A percentile compares a stretch with the other conserved stretches of the same genome.
Conservation (phyloP, 2,113 vertebrate genomes). For the Lycocorax pyrrhopterus region DNA sequence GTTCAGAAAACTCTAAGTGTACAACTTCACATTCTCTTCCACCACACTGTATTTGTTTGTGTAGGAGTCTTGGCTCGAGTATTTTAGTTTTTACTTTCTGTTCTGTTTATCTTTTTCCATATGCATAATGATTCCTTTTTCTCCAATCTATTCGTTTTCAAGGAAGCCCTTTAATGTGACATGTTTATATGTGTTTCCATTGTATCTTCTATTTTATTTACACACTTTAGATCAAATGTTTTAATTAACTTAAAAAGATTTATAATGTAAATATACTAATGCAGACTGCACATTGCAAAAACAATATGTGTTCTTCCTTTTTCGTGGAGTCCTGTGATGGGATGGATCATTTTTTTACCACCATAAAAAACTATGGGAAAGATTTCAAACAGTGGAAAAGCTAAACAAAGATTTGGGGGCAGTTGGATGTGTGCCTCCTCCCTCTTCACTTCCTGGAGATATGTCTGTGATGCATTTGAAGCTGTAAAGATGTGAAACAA, state of each 20-base stretch:
- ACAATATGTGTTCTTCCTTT: background rate
- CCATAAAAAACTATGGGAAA: background rate
- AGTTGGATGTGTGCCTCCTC: background rate
- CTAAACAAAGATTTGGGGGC: constrained; percentile 14
- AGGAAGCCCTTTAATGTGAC: constrained; percentile 21
- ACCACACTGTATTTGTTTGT: constrained; percentile 10
- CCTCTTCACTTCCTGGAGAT: background rate
- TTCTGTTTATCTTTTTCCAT: constrained; percentile 8
- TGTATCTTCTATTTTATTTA: constrained; percentile 41
- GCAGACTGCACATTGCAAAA: background rate
- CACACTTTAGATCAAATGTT: background rate
- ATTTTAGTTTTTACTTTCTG: background rate
- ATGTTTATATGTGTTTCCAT: constrained; percentile 31
- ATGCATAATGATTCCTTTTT: background rate
- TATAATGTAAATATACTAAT: background rate
- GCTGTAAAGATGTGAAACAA: constrained; percentile 41
- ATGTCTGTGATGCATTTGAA: constrained; percentile 25
- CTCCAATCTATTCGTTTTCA: background rate
- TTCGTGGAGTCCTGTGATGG: background rate
- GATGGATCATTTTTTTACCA: background rate
- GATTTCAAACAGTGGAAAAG: background rate
- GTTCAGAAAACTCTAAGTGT: background rate
- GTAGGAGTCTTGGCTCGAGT: background rate
- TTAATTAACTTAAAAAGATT: constrained; percentile 6
- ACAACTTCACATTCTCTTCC: background rate